Base-by-base conservation (phyloP, 2,888 invertebrate genomes). In the Epistrophella euchroma region DNA sequence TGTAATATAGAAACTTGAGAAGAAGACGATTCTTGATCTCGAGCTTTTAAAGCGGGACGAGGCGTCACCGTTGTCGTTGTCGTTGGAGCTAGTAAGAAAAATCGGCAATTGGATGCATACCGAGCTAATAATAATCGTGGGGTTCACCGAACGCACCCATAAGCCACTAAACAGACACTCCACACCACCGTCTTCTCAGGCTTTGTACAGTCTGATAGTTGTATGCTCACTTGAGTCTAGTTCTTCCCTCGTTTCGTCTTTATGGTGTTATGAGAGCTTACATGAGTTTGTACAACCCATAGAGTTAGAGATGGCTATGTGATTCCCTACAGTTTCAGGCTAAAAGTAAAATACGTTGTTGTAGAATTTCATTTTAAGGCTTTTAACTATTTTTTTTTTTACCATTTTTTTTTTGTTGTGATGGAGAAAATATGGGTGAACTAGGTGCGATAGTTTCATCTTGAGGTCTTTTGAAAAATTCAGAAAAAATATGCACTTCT, bases 81-180 rank as follows among this genome's bases (percentile, higher is more conserved):
- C 3, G 60, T 66, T 13, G 17, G 19, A 35, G 19, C 17, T 15
- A 25, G 4, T 28, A 32, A 50, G 70, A 70, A 84, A 84, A 83
- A 74, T 78, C 71, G 82, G 71, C 86, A 86, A 82, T 86, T 86
- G 86, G 86, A 77, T 86, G 86, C 86, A 86, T 86, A 82, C 86
- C 82, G 77, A 74, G 88, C 90, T 90, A 90, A 90, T 91, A 91
- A 90, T 89, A 90, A 91, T 92, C 92, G 92, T 92, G 91, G 91
- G 91, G 92, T 91, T 92, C 92, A 91, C 91, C 91, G 91, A 92
- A 92, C 92, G 92, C 92, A 92, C 92, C 92, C 92, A 92, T 90
- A 92, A 92, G 91, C 90, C 91, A 79, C 78, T 68, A 68, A 68
- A 68, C 37, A 68, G 68, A 52, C 52, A 35, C 68, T 37, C 52